Evolutionary conservation across 2,888 invertebrate species (phyloP).

Genomic region (Griposia aprilina): DNA sequence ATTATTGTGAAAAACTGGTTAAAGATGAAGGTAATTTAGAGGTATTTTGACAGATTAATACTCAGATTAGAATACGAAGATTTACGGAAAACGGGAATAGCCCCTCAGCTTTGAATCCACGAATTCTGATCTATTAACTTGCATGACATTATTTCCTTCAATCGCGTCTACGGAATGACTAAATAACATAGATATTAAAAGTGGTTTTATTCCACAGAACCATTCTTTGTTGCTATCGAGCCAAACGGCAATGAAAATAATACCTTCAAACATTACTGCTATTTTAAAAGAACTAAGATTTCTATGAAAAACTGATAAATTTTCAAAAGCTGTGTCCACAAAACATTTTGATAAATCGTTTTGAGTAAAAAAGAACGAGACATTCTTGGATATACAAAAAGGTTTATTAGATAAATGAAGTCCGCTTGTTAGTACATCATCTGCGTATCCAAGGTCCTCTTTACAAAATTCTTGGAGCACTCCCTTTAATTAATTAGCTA

Average conservation of each 20-base stretch:
- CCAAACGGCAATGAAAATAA: neutral
- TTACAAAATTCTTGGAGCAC: slow-evolving; percentile 27
- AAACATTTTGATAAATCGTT: neutral
- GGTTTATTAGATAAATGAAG: slow-evolving; percentile 36
- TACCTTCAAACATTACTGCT: neutral
- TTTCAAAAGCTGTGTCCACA: neutral
- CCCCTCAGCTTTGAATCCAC: neutral
- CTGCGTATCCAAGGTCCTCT: slow-evolving; percentile 10
- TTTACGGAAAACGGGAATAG: no score
- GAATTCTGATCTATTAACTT: neutral
- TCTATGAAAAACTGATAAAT: neutral
- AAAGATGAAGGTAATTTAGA: no score
- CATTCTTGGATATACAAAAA: slow-evolving; percentile 9
- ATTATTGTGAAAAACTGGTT: neutral
- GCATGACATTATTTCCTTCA: neutral
- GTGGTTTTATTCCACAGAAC: neutral
- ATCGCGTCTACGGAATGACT: neutral
- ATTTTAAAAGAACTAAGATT: neutral
- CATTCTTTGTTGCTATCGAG: neutral
- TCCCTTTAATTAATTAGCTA: slow-evolving; percentile 52
- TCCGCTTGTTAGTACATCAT: slow-evolving; percentile 19
- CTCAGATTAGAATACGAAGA: no score
- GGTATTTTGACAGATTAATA: no score
- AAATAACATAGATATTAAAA: neutral
- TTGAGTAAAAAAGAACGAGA: neutral